A percentile compares a stretch with the other conserved stretches of the same genome.
Conservation (phyloP, 1,140 invertebrate genomes). For the Euwallacea similis region DNA sequence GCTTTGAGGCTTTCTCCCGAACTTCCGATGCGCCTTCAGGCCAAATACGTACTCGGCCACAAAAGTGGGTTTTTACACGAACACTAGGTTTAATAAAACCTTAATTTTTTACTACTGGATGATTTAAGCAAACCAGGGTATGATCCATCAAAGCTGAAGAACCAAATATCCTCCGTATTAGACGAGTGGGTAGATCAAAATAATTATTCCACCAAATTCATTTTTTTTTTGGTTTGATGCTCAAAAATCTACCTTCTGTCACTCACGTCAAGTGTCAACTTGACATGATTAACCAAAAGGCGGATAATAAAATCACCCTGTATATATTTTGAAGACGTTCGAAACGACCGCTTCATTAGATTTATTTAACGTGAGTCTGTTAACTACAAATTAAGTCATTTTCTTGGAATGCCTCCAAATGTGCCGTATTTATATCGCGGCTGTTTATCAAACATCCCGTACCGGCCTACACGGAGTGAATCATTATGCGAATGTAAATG, state of each 20-base stretch:
- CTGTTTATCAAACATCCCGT: conserved; percentile 27
- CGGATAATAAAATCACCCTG: neutral
- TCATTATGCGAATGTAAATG: conserved; percentile 23
- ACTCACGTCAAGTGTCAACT: too few relatives aligned
- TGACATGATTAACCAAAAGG: too few relatives aligned
- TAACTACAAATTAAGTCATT: conserved; percentile 36
- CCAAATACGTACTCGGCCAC: neutral
- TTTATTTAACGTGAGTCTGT: conserved; percentile 14
- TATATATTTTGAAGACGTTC: neutral
- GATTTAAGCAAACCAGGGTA: too few relatives aligned
- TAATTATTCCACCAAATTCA: too few relatives aligned
- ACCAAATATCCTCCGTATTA: neutral
- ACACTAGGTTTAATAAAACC: conserved; percentile 7
- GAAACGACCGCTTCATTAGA: neutral
- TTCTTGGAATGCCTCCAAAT: conserved; percentile 19
- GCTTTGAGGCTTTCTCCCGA: conserved; percentile 18
- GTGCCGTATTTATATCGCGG: conserved; percentile 24
- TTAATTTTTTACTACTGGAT: neutral
- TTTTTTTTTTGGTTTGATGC: too few relatives aligned
- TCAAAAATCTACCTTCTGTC: too few relatives aligned
- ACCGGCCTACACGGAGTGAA: conserved; percentile 28
- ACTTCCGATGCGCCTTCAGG: neutral
- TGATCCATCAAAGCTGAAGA: too few relatives aligned
- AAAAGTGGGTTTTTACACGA: neutral
- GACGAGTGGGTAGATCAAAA: neutral